Base-by-base conservation (phyloP, 2,797 vertebrate species). In the Mus minutoides region DNA sequence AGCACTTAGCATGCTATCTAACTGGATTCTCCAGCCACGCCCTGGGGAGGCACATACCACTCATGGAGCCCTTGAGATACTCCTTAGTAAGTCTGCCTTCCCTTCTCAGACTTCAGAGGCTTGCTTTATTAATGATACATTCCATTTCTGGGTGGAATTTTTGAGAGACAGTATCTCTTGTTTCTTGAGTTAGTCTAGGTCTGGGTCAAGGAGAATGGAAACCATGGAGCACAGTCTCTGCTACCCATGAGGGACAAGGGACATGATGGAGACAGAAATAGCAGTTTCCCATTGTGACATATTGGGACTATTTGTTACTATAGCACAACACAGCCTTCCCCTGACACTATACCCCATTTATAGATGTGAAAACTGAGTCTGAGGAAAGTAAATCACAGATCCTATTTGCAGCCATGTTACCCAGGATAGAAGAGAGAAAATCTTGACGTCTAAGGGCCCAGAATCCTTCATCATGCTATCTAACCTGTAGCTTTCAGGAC, bases 231-330 rank as follows among this genome's bases (percentile, higher is more conserved):
- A 24, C 26, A 37, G 49, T 21, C 85, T 43, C 58, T 19, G 29
- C 16, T 49, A 22, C 4, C 21, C 5, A 1, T 0, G 46, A 62
- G 86, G 34, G 54, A 34, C 16, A 34, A 0, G 0, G 29, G 56
- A 24, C 8, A 2, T 1, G 37, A 71, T 67, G 2, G 13, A 88
- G 29, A 54, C 0, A 17, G 79, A 83, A 60, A 37, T 26, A 60
- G 24, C 29, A 21, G 67, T 12, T 54, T 79, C 54, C 62, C 40
- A 6, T 75, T n/a, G 9, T 3, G 16, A 29, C 34, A 19, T 34
- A 22, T 37, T 46, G n/a, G 80, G 37, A 37, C 0, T 54, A 24
- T 78, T 58, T 78, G 80, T 62, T 69, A 90, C n/a, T 49, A 16
- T 2, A 78, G 29, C 37, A 29, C 49, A 75, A 67, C n/a, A 8